These are phyloP conservation scores for Sweltsa coloradensis DNA, from an alignment of 1,140 invertebrate species.

Conservation along the genomic window DNA sequence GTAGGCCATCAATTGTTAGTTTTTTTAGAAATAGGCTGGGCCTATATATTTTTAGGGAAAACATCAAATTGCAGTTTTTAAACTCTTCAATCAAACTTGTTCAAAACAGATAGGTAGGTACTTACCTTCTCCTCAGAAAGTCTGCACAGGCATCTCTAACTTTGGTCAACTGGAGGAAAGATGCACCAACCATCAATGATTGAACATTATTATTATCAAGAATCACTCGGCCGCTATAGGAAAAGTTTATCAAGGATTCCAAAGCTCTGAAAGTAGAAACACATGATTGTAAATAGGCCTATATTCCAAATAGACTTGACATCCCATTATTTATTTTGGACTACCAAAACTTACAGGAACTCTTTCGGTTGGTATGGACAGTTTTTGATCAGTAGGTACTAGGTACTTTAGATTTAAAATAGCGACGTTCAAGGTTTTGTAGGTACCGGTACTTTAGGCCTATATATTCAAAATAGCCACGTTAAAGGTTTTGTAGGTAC, in stretches of 20 bases:
- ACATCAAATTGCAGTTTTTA: constrained; percentile 1
- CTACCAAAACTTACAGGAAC: no score
- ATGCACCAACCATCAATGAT: constrained; percentile 74
- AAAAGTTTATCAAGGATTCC: constrained; percentile 76
- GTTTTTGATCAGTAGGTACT: no score
- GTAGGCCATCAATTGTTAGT: constrained; percentile 1
- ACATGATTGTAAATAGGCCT: no score
- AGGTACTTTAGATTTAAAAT: no score
- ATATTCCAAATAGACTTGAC: no score
- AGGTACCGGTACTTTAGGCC: no score
- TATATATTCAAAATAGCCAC: not conserved
- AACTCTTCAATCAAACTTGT: not conserved
- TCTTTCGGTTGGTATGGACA: no score
- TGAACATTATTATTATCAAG: constrained; percentile 76
- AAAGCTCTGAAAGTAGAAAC: constrained; percentile 51
- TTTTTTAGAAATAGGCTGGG: not conserved
- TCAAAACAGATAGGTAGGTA: not conserved
- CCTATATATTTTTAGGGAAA: not conserved
- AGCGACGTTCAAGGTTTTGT: no score
- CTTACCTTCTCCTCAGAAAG: constrained; percentile 57
- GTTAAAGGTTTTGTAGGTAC: no score
- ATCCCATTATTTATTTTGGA: no score
- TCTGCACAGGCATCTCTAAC: constrained; percentile 76
- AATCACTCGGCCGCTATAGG: constrained; percentile 68
- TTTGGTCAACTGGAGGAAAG: constrained; percentile 68